Evolutionary conservation across 2,797 vertebrate species (phyloP), one percentile per base, ranked within the genome.

Genomic region (Sciurus carolinensis): DNA sequence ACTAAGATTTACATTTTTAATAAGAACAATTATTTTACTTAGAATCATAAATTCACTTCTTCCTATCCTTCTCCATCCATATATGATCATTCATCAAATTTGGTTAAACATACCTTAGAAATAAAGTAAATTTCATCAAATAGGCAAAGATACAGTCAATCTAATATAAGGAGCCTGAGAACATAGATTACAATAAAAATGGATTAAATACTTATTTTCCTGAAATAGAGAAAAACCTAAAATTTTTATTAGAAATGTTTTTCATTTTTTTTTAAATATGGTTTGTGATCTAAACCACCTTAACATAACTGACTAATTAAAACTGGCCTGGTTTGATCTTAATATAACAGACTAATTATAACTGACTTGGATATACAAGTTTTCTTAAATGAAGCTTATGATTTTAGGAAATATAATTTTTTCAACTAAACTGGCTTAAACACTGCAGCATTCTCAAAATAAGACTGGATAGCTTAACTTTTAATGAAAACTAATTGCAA

Each of bases 341-440:
- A 30, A 14, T 5, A 3, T n/a, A 66, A n/a, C 42, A 82, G n/a
- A 54, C 13, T 76, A 33, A 39, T 73, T n/a, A 86, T 80, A 91
- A 36, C 28, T 47, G 28, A 13, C 15, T 44, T 52, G 22, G 14
- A 81, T 39, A 22, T 6, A 18, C 64, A 26, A 22, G 5, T 87
- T 79, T 91, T 86, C 39, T 42, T 54, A 77, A 86, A 77, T 7
- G 20, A 10, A 90, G 24, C 11, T 52, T 47, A 47, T 9, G 44
- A 47, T 47, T 47, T 47, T 52, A 2, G 7, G 36, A 83, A 67
- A 87, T 44, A 76, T 4, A 9, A 95, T 89, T 88, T 57, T 66
- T 88, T 91, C 33, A 91, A 73, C 28, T 8, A 80, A 69, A 80
- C 10, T 76, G 83, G 3, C 28, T 77, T 95, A 94, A n/a, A 73